Base-by-base conservation (phyloP, 2,888 invertebrate species). In the Hypercompe scribonia region DNA sequence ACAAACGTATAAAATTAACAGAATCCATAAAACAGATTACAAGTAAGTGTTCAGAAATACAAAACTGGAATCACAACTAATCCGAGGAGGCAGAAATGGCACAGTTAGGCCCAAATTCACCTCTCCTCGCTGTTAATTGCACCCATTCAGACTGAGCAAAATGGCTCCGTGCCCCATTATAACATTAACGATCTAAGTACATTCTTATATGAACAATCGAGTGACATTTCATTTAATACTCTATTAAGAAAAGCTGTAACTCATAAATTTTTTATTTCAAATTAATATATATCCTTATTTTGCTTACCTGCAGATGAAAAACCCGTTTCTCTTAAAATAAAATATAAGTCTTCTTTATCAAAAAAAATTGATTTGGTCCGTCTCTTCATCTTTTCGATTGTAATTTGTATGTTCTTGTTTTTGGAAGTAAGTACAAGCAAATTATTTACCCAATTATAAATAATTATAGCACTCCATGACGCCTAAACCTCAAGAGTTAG, bases 71-170 rank as follows among this genome's bases (percentile, higher is more conserved):
- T 77, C 72, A 66, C 65, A 66, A 71, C 75, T 77, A 79, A 78
- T 75, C 70, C 68, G 54, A 69, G 70, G 46, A 65, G 46, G 68
- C 70, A 42, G 71, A 77, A 73, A 70, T 77, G 68, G 68, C 33
- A 71, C 74, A 76, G 80, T 82, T 88, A 84, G 82, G 83, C 82
- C 84, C 82, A 71, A 67, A 82, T 74, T 78, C 79, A 84, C 81
- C 84, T 84, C 81, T 73, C 69, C 42, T 73, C 63, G 34, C 63
- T 54, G 54, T 79, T 90, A 90, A 91, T 90, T 90, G 86, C 86
- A 79, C 75, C 83, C 81, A 89, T 88, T 90, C 84, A 86, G 76
- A 79, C 78, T 80, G 78, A 83, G 88, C 86, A 87, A 87, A 87
- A 84, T 78, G 81, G 79, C 73, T 80, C 84, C 81, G 81, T 81